A percentile compares a stretch with the other conserved stretches of the same genome.
Evolutionary conservation across 2,113 vertebrate genomes (phyloP).

Genomic region (Colistium nudipinnis): DNA sequence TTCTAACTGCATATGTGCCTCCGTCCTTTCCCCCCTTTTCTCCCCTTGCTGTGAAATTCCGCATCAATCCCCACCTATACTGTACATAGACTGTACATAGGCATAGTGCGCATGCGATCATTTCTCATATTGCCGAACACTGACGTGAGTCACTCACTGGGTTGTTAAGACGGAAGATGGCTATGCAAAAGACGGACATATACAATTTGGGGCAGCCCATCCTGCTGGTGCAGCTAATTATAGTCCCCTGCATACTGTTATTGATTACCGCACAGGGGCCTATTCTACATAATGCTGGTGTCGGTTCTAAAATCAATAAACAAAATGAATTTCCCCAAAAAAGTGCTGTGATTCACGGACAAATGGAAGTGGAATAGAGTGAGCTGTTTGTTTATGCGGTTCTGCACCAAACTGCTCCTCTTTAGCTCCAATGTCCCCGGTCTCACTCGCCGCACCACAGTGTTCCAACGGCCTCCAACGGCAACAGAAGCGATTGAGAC

Average conservation of each 20-base stretch:
- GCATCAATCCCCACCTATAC: background rate
- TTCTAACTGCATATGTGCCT: slow-evolving; percentile 37
- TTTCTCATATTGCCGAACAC: background rate
- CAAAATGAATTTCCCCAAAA: background rate
- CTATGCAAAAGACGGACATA: background rate
- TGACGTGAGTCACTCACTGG: background rate
- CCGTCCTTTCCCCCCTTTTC: slow-evolving; percentile 1
- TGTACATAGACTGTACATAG: background rate
- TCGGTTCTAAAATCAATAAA: background rate
- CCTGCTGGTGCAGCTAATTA: background rate
- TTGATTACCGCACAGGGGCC: background rate
- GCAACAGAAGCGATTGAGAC: background rate
- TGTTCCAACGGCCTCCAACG: background rate
- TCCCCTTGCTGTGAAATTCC: background rate
- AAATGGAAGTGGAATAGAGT: background rate
- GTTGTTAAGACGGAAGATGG: background rate
- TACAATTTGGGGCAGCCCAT: background rate
- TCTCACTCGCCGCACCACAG: background rate
- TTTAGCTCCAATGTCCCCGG: too few species aligned
- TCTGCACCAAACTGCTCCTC: background rate
- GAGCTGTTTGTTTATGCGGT: background rate
- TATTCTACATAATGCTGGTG: background rate
- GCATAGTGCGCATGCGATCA: background rate
- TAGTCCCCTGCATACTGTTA: background rate
- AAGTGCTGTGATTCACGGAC: background rate